Conservation (phyloP, 92 coral and sea anemone species). For the Porites rus region DNA sequence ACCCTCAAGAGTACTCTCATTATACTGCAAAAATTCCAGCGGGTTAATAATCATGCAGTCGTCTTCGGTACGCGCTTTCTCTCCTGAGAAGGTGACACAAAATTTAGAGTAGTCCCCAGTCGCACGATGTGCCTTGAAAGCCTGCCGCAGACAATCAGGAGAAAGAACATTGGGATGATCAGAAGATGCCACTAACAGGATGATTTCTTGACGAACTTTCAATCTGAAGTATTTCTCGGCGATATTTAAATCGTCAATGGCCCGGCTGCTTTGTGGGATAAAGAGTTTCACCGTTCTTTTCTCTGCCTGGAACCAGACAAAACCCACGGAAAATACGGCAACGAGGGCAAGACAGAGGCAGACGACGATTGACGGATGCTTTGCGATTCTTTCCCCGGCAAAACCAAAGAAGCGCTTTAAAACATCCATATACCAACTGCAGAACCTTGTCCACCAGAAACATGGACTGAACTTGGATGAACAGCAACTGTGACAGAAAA, state of each 20-base stretch:
- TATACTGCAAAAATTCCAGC: constrained; percentile 58
- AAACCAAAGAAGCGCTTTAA: constrained; percentile 55
- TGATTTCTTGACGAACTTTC: constrained; percentile 65
- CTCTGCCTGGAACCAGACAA: constrained; percentile 72
- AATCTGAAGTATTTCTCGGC: constrained; percentile 74
- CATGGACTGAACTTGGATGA: constrained; percentile 20
- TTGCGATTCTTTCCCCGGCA: constrained; percentile 54
- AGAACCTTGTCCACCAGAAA: constrained; percentile 62
- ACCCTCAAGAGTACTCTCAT: constrained; percentile 28
- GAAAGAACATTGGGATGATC: constrained; percentile 45
- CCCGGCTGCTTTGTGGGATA: constrained; percentile 84
- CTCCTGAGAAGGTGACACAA: constrained; percentile 50
- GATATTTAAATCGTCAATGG: constrained; percentile 69
- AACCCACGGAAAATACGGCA: constrained; percentile 75
- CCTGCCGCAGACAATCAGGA: constrained; percentile 56
- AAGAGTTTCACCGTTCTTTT: constrained; percentile 83
- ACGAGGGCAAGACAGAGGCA: constrained; percentile 45
- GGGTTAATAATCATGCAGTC: constrained; percentile 64
- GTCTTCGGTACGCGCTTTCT: constrained; percentile 23
- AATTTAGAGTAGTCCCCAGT: constrained; percentile 59
- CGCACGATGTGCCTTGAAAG: constrained; percentile 55
- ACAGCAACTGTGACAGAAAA: constrained; percentile 2
- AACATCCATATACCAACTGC: constrained; percentile 69
- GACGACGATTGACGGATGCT: constrained; percentile 58
- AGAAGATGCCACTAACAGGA: constrained; percentile 60